Evolutionary conservation across 2,797 vertebrate species (phyloP), one percentile per base, ranked within the genome.

Genomic region (Gadopsis bispinosus): DNA sequence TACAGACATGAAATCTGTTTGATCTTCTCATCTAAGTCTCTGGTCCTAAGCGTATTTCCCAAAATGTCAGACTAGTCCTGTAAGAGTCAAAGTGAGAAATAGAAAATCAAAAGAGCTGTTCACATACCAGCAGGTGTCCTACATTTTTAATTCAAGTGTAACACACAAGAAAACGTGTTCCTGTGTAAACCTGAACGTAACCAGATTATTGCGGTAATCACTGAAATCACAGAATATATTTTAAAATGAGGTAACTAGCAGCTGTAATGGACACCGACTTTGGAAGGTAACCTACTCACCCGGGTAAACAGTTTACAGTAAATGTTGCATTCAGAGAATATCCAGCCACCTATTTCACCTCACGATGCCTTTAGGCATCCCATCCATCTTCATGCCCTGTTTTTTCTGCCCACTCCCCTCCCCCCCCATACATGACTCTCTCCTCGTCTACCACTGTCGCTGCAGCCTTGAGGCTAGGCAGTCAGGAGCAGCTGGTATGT

Each of bases 401-500:
- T 88, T 83, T 81, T 69, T 60, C 39, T 0, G 26, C 13, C 65
- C 59, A 58, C 31, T 35, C 66, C 14, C 68, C 31, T 20, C 68
- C 16, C 39, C 54, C 47, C 20, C 26, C 1, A 10, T 54, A 31
- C 51, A 69, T 33, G 37, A 10, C 64, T 3, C 76, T 43, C 47
- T 33, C 75, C 60, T 73, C 60, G 66, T 73, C 81, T 33, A 47
- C 83, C 72, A 75, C 85, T 91, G 88, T 92, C 91, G 88, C 88
- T 2, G 73, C 8, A 70, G 87, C 92, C 91, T 90, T 64, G 68
- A 85, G 90, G 91, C 85, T 86, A 85, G 72, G 69, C 87, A 87
- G 88, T 80, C 85, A 70, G 79, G 76, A 89, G 83, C 81, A 89
- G 89, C 90, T 86, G 85, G 89, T 85, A 60, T 90, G 91, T 93